Percentiles rank a stretch among this genome's conserved stretches.
Evolutionary conservation across 2,113 vertebrate genomes (phyloP).

Genomic region (Crocuta crocuta): DNA sequence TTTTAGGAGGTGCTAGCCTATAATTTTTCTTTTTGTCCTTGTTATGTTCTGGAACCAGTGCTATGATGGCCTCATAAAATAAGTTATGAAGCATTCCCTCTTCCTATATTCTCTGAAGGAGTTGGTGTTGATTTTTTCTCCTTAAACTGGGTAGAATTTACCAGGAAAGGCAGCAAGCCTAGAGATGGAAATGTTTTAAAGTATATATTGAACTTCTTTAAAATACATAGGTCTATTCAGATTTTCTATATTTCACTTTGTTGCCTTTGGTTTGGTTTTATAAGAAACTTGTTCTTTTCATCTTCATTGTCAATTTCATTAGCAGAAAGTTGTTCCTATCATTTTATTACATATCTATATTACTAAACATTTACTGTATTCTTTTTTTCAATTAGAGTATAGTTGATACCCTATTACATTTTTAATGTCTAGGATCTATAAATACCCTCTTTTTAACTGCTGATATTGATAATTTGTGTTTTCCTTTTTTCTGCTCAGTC

Average conservation of each 20-base stretch:
- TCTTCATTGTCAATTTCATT: background rate
- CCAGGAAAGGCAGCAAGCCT: background rate
- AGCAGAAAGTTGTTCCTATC: background rate
- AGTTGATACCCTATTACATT: background rate
- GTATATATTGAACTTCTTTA: background rate
- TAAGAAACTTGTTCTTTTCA: background rate
- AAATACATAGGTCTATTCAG: background rate
- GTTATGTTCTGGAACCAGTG: background rate
- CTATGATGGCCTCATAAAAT: background rate
- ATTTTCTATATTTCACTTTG: background rate
- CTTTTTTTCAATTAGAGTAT: background rate
- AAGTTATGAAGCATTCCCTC: background rate
- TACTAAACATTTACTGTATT: background rate
- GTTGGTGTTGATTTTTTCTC: background rate
- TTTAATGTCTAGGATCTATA: background rate
- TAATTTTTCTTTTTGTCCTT: background rate
- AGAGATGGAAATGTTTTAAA: background rate
- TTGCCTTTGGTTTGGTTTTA: background rate
- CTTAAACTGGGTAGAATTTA: background rate
- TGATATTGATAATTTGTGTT: background rate
- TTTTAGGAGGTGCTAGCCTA: background rate
- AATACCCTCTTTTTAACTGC: background rate
- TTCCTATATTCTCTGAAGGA: background rate
- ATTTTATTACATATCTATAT: background rate
- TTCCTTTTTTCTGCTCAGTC: background rate